phyloP scores from a whole-genome alignment of 2,113 vertebrate genomes.

The Albula goreensis region DNA sequence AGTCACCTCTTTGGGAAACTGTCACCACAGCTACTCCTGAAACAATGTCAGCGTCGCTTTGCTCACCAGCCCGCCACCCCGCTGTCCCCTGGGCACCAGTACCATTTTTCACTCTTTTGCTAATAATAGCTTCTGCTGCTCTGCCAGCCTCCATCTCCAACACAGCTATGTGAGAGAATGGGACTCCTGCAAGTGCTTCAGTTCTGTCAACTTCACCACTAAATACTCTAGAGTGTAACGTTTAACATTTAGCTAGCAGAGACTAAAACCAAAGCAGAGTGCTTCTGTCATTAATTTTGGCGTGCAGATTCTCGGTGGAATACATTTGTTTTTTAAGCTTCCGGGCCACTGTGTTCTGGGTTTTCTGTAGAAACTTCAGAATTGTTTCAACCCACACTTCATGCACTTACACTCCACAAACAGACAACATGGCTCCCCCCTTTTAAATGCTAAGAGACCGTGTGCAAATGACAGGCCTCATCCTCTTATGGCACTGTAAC shows the following conservation, averaged over 20 bases:
- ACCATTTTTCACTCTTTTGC: conserved; percentile 35
- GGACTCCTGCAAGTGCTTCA: conserved; percentile 45
- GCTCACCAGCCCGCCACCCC: conserved; percentile 30
- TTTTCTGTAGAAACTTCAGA: background rate
- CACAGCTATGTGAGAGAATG: conserved; percentile 30
- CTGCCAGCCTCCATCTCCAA: conserved; percentile 31
- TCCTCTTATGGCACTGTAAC: background rate
- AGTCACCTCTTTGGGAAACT: conserved; percentile 46
- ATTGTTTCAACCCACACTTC: background rate
- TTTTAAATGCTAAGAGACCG: background rate
- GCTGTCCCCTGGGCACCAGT: conserved; percentile 29
- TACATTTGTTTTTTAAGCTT: conserved; percentile 25
- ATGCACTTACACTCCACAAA: background rate
- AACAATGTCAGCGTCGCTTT: conserved; percentile 38
- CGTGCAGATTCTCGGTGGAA: conserved; percentile 34
- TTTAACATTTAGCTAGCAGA: conserved; percentile 65
- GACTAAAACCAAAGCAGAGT: conserved; percentile 58
- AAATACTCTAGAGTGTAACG: conserved; percentile 28
- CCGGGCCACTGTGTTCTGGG: background rate
- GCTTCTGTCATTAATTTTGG: conserved; percentile 62
- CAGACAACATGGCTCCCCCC: background rate
- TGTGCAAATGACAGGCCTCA: background rate
- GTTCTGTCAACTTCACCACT: conserved; percentile 16
- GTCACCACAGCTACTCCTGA: conserved; percentile 49
- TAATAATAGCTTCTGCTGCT: conserved; percentile 47